Base-by-base conservation (phyloP, 1,140 invertebrate genomes). In the Drosophila triauraria region DNA sequence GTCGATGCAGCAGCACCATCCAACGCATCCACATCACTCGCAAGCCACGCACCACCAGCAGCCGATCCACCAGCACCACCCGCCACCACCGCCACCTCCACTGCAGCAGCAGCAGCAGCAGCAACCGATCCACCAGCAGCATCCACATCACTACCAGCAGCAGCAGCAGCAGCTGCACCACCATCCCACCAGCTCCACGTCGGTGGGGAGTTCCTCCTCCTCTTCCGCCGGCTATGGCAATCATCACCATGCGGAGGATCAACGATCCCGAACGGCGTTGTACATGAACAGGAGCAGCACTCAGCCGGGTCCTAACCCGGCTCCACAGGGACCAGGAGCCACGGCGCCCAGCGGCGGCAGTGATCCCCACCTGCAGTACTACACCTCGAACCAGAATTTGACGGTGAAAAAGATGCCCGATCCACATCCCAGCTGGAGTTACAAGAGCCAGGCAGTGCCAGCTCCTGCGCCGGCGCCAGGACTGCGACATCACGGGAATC, bases 361-460 rank as follows among this genome's bases (percentile, higher is more conserved):
- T 53, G 85, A 90, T 79, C 85, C 85, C 8, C 85, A 90, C 51
- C 54, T 85, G 62, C 85, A 90, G 57, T 88, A 88, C 48, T 88
- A 88, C 68, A 88, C 85, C 62, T 90, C 85, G 23, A 88, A 88
- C 42, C 78, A 87, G n/a, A 87, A 79, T 44, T 57, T 88, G 68
- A 15, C 50, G n/a, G 60, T 46, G 25, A 88, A 81, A 35, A 85
- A 84, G 40, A 27, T 74, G 47, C 48, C 44, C 8, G 81, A 81
- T 20, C 35, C 60, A 17, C 75, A 74, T 40, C 40, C 85, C 46
- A 75, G 17, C 12, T 90, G 80, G 84, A 71, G 81, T 35, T 78
- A 91, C 64, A 81, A 78, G 25, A 79, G 48, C 30, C 80, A 62
- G 48, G 35, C 30, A 13, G 57, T 51, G 62, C 58, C 44, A 23